These are phyloP conservation scores for Crotophaga sulcirostris DNA, from an alignment of 2,113 vertebrate species.

Conservation along the genomic window DNA sequence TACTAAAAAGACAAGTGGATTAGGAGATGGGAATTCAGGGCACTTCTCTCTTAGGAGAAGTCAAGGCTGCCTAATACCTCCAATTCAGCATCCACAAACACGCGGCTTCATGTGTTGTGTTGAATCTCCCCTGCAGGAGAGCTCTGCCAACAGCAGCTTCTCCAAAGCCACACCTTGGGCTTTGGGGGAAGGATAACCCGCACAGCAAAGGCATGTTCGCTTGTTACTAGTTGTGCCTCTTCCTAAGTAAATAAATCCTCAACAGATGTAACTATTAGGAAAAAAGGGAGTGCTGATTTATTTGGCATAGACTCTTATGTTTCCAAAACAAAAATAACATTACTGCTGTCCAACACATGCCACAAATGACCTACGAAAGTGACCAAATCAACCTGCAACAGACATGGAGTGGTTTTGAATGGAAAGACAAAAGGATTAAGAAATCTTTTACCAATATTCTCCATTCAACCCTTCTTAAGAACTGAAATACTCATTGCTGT, in stretches of 20 bases:
- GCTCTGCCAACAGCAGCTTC: background rate
- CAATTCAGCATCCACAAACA: background rate
- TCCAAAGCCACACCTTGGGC: background rate
- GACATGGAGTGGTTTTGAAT: background rate
- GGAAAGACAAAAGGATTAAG: background rate
- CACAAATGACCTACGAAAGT: background rate
- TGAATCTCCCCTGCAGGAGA: background rate
- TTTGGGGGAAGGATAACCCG: background rate
- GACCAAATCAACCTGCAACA: background rate
- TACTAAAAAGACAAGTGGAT: constrained; percentile 45
- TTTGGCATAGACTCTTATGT: background rate
- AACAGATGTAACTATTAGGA: background rate
- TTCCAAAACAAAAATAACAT: background rate
- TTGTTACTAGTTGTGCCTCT: background rate
- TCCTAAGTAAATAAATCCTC: constrained; percentile 15
- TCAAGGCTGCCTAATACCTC: background rate
- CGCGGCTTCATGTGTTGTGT: background rate
- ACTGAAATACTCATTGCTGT: accelerated
- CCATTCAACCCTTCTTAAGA: background rate
- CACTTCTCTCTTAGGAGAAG: background rate
- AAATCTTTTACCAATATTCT: background rate
- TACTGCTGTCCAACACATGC: background rate
- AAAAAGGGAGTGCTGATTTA: background rate
- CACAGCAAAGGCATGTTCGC: background rate
- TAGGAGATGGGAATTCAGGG: constrained; percentile 6